These are phyloP conservation scores for Microtus oregoni DNA, from an alignment of 2,113 vertebrate genomes.

Conservation along the genomic window DNA sequence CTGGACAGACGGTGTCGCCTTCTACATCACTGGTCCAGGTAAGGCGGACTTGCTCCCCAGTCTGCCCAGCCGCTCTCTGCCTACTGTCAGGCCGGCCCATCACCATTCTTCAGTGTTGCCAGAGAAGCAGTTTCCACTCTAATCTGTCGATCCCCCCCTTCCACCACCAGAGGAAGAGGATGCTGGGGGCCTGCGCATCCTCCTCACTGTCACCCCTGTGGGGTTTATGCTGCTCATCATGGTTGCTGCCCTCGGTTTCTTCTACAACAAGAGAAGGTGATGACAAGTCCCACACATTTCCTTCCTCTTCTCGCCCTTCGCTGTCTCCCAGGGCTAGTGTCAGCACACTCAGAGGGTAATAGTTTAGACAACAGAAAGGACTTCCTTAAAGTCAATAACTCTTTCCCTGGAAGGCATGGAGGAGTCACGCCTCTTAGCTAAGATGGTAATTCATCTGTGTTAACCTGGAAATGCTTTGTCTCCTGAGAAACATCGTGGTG, in stretches of 20 bases:
- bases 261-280: constrained; percentile 89
- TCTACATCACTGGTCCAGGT: constrained; percentile 88
- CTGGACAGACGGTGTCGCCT: constrained; percentile 87
- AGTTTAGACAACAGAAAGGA: background rate
- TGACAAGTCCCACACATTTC: fast-evolving
- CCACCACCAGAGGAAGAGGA: constrained; percentile 84
- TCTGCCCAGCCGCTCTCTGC: background rate
- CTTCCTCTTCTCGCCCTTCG: background rate
- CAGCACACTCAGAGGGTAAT: background rate
- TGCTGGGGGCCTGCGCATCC: constrained; percentile 79
- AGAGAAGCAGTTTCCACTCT: background rate
- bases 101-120: background rate
- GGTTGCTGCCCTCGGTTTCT: constrained; percentile 82
- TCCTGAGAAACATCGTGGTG: background rate
- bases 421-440: background rate
- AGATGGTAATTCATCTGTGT: background rate
- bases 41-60: background rate
- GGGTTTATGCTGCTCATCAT: constrained; percentile 85
- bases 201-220: constrained; percentile 85
- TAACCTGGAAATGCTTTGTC: background rate
- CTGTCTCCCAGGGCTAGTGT: background rate
- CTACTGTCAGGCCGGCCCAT: background rate
- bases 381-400: background rate
- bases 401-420: background rate
- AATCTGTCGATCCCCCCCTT: background rate